Percentiles rank a stretch among this genome's conserved stretches.
Evolutionary conservation across 2,113 vertebrate genomes (phyloP).

Genomic region (Acrocephalus arundinaceus): DNA sequence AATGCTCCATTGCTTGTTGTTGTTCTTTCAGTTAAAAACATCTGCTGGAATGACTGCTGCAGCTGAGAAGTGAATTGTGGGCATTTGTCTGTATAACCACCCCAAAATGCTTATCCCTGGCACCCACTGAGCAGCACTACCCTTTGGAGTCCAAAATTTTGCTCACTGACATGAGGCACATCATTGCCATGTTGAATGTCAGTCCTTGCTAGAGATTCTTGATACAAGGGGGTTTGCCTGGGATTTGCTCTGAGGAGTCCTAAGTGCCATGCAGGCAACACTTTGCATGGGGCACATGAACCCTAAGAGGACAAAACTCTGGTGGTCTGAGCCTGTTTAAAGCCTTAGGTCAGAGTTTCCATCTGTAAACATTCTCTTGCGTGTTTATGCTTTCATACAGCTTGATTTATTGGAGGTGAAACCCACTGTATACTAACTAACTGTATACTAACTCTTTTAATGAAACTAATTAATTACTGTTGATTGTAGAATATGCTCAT

Average conservation of each 20-base stretch:
- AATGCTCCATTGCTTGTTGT: neutral
- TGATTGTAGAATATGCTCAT: constrained; percentile 7
- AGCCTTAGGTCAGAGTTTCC: constrained; percentile 54
- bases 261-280: neutral
- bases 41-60: neutral
- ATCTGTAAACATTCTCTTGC: constrained; percentile 46
- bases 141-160: neutral
- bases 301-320: neutral
- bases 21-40: neutral
- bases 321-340: constrained; percentile 52
- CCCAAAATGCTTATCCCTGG: neutral
- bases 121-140: neutral
- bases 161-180: rapidly evolving
- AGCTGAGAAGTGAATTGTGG: neutral
- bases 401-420: constrained; percentile 65
- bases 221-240: neutral
- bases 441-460: neutral
- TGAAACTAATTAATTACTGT: constrained; percentile 40
- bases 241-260: neutral
- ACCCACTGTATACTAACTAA: constrained; percentile 18
- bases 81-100: neutral
- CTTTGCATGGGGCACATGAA: rapidly evolving
- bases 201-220: neutral
- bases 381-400: constrained; percentile 33
- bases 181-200: rapidly evolving